These are phyloP conservation scores for Gonatopus flavifemur DNA, from an alignment of 1,140 invertebrate genomes.

Conservation along the genomic window DNA sequence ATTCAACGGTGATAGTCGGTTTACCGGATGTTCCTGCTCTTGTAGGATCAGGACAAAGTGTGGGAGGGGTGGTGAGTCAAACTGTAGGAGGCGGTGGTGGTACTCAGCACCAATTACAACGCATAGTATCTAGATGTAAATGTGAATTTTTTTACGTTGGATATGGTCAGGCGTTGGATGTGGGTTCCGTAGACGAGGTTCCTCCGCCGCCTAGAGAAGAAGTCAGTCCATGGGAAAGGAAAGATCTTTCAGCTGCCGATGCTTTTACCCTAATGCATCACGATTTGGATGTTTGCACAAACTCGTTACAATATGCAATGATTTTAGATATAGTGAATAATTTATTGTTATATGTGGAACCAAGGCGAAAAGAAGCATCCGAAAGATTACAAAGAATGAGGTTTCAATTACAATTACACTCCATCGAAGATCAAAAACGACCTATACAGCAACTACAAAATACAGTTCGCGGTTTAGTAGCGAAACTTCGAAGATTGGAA, in stretches of 20 bases:
- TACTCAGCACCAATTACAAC: constrained; percentile 73
- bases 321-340: constrained; percentile 97
- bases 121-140: constrained; percentile 94
- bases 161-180: constrained; percentile 84
- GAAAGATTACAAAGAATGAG: constrained; percentile 89
- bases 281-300: constrained; percentile 96
- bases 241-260: constrained; percentile 83
- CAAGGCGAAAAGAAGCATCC: constrained; percentile 87
- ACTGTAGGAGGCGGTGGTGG: constrained; percentile 83
- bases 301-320: constrained; percentile 94
- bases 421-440: constrained; percentile 85
- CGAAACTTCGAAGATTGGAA: constrained; percentile 80
- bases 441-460: constrained; percentile 93
- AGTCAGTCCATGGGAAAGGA: constrained; percentile 71
- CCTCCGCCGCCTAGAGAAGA: constrained; percentile 71
- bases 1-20: constrained; percentile 73
- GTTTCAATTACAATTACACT: constrained; percentile 88
- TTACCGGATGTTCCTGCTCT: constrained; percentile 84
- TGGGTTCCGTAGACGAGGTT: constrained; percentile 65
- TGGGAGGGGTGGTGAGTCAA: constrained; percentile 92
- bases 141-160: constrained; percentile 98
- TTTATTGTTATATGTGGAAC: constrained; percentile 93
- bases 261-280: constrained; percentile 98
- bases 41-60: constrained; percentile 91
- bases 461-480: constrained; percentile 76